These are phyloP conservation scores for Diplodus puntazzo DNA, from an alignment of 2,797 vertebrate genomes.

Conservation along the genomic window DNA sequence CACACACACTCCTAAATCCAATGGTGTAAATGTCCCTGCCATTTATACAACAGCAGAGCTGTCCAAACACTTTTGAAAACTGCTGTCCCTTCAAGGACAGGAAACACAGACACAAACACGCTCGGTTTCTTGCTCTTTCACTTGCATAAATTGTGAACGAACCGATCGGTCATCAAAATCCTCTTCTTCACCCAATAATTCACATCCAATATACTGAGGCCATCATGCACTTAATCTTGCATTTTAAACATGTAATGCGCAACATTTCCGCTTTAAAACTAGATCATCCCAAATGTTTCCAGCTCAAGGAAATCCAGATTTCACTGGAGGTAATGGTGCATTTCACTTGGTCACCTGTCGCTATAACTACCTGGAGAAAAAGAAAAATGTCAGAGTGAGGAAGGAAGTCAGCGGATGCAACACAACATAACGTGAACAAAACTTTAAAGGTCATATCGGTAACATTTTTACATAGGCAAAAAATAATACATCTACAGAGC, in stretches of 20 bases:
- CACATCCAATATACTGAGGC: neutral
- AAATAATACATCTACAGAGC: too few species aligned
- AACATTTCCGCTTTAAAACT: too few species aligned
- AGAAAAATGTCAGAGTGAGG: too few species aligned
- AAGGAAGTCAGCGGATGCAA: too few species aligned
- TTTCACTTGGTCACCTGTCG: too few species aligned
- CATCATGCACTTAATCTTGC: neutral
- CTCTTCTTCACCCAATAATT: neutral
- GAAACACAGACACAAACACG: slow-evolving; percentile 20
- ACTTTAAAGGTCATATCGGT: too few species aligned
- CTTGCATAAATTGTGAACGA: slow-evolving; percentile 28
- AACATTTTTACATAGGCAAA: too few species aligned
- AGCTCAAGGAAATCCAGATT: too few species aligned
- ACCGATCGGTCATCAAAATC: neutral
- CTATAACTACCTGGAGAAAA: too few species aligned
- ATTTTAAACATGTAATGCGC: neutral
- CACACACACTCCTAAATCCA: slow-evolving; percentile 47
- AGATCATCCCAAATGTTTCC: too few species aligned
- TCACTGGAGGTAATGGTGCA: too few species aligned
- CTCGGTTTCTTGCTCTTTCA: slow-evolving; percentile 6
- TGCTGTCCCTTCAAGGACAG: slow-evolving; percentile 54
- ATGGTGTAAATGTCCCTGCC: slow-evolving; percentile 63
- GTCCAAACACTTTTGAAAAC: slow-evolving; percentile 65
- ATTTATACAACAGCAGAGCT: slow-evolving; percentile 45
- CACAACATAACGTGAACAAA: too few species aligned